Base-by-base conservation (phyloP, 2,113 vertebrate species). In the Cottus gobio region DNA sequence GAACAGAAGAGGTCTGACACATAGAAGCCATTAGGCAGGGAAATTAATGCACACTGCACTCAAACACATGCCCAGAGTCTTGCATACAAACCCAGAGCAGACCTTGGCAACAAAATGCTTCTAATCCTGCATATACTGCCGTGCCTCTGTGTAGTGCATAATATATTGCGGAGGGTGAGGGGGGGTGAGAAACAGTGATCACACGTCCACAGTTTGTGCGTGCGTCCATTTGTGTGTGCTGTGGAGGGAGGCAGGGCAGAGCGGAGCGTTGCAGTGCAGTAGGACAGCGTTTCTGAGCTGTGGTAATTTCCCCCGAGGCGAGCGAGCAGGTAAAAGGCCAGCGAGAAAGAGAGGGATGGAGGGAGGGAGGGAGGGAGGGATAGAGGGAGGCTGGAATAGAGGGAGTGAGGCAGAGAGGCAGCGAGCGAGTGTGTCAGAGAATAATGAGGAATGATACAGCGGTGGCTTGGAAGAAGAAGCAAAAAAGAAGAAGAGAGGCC, bases 281-380 rank as follows among this genome's bases (percentile, higher is more conserved):
- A 86, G 89, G 87, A 92, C 92, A 88, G 87, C 70, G 57, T 87
- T 87, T 91, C 82, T 87, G 85, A 87, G 83, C 90, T 85, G 80
- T 87, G 90, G 91, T 94, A 92, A 94, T 95, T 95, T 95, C 93
- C 94, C 93, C 79, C 24, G 93, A 92, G 93, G 93, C 83, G 67
- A 85, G 82, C 46, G 44, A 85, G 90, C 92, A 94, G 92, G 91
- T 90, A 92, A 92, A 57, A 93, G 91, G 93, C 92, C 91, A 93
- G 85, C 70, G 9, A 88, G 83, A 60, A 64, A 82, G 74, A 44
- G 85, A 82, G 80, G 36, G 36, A 37, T 8, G 8, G 13, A 44
- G 80, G 82, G 79, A 61, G 73, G 22, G 44, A 68, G 24, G 30
- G 24, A 26, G 56, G 16, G 50, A 75, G 36, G 78, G 44, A 66